phyloP scores from a whole-genome alignment of 92 coral and sea anemone genomes.

The Paramuricea clavata region DNA sequence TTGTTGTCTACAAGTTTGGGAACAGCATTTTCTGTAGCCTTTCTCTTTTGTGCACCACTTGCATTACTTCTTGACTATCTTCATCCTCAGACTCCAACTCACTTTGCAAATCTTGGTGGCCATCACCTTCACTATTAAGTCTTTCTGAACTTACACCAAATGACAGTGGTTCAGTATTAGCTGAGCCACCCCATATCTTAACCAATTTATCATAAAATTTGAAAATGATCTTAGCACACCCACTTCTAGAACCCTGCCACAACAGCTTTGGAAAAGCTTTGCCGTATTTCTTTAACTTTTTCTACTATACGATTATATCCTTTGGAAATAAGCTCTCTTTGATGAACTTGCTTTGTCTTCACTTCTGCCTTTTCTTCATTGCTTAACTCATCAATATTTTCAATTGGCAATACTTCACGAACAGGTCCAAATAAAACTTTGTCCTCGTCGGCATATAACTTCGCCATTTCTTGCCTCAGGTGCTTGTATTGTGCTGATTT shows the following conservation, averaged over 20 bases:
- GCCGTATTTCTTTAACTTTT: neutral
- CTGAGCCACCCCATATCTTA: neutral
- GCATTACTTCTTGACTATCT: no score
- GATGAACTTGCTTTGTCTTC: neutral
- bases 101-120: neutral
- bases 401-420: neutral
- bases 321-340: neutral
- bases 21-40: neutral
- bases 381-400: neutral
- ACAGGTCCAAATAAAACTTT: neutral
- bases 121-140: neutral
- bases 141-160: neutral
- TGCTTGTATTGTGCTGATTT: conserved; percentile 25
- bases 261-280: neutral
- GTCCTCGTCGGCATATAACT: conserved; percentile 13
- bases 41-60: neutral
- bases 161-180: neutral
- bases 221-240: neutral
- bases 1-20: neutral
- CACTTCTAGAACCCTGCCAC: neutral
- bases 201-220: neutral
- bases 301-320: neutral
- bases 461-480: conserved; percentile 53
- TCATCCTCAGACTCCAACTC: neutral
- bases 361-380: neutral